phyloP scores from a whole-genome alignment of 2,888 invertebrate species.

The Tineola bisselliella region DNA sequence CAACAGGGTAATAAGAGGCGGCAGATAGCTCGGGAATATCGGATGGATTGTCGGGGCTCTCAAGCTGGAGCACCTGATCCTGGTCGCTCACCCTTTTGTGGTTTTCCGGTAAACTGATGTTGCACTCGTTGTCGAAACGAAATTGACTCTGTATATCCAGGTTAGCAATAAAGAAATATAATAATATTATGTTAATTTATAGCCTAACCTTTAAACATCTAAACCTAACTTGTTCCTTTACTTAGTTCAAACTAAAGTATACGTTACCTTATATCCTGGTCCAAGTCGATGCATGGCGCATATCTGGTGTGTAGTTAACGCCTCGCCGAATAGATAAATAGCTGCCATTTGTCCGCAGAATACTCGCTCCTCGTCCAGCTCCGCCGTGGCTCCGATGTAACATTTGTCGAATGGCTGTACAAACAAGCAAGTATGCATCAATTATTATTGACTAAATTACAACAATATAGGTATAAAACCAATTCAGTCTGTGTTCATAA shows the following conservation, averaged over 20 bases:
- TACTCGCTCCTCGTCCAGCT: conserved; percentile 94
- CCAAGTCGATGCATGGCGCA: conserved; percentile 98
- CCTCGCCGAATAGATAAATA: conserved; percentile 97
- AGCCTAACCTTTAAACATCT: background rate
- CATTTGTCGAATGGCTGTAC: conserved; percentile 98
- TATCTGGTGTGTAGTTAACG: conserved; percentile 96
- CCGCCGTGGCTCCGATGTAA: conserved; percentile 97
- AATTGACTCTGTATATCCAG: conserved; percentile 90
- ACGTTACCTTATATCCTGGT: conserved; percentile 93
- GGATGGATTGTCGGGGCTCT: conserved; percentile 28
- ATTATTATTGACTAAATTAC: too few relatives aligned
- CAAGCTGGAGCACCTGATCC: conserved; percentile 57
- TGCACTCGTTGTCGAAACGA: conserved; percentile 99
- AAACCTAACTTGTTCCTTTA: background rate
- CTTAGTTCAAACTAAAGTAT: background rate
- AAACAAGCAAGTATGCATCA: conserved; percentile 20
- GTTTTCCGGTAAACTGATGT: conserved; percentile 96
- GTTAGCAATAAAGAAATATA: conserved; percentile 44
- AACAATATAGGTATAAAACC: too few relatives aligned
- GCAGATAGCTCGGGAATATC: conserved; percentile 22
- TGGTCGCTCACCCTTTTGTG: conserved; percentile 94
- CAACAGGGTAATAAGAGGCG: conserved; percentile 25
- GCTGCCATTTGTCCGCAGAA: conserved; percentile 99
- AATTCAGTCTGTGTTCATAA: too few relatives aligned
- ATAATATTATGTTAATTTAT: background rate